Percentiles rank a stretch among this genome's conserved stretches.
phyloP scores from a whole-genome alignment of 2,113 vertebrate species.

The Mus pahari region DNA sequence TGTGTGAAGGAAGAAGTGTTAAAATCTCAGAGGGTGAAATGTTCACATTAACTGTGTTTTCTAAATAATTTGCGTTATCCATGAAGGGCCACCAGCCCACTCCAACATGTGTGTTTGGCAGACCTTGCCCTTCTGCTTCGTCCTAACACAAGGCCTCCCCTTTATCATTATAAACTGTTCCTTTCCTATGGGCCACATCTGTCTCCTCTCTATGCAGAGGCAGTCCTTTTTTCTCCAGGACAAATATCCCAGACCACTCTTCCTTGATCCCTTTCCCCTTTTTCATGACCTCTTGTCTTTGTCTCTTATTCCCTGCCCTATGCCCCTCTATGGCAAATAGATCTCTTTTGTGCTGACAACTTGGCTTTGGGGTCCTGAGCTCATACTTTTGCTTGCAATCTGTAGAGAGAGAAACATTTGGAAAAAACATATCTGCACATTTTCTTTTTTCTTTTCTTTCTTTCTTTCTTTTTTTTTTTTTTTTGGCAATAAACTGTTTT shows the following conservation, averaged over 20 bases:
- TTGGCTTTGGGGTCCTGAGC: not conserved
- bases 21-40: not conserved
- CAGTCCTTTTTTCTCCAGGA: not conserved
- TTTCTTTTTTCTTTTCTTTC: not conserved
- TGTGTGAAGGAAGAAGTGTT: not conserved
- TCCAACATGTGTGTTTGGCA: not conserved
- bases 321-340: not conserved
- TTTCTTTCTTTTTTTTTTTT: not conserved
- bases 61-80: constrained; percentile 6
- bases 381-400: not conserved
- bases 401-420: constrained; percentile 16
- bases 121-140: not conserved
- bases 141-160: not conserved
- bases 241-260: not conserved
- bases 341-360: not conserved
- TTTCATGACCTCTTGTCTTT: not conserved
- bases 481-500: not conserved
- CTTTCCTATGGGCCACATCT: not conserved
- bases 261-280: not conserved
- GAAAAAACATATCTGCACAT: not conserved
- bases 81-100: not conserved
- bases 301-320: not conserved
- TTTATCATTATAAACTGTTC: not conserved
- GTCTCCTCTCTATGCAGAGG: not conserved
- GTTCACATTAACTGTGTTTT: constrained; percentile 16